Evolutionary conservation across 1,140 invertebrate species (phyloP), one percentile per base, ranked within the genome.

Genomic region (Neodiprion virginianus): DNA sequence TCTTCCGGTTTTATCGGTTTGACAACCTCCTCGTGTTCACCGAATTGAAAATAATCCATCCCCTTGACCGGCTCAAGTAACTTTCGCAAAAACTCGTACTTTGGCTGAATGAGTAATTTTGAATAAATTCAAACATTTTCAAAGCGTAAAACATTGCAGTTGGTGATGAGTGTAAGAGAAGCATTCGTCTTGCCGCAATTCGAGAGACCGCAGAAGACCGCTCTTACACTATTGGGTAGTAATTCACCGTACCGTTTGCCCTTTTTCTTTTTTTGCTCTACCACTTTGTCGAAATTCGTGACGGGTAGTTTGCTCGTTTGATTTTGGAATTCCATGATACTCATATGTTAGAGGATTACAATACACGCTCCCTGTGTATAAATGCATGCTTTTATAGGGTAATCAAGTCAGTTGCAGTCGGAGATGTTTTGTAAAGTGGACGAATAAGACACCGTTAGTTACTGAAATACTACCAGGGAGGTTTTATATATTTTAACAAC

Each of bases 101-200:
- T 79, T 49, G 69, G 70, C 69, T 79, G 78, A 75, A 74, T 74
- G 47, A 78, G 68, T 8, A 74, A 75, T 73, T 79, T 79, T 14
- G 69, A 77, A 49, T 74, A 78, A 8, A 79, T 23, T 47, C 78
- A 79, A 10, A 78, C 53, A 76, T 80, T 81, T 72, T 79, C 67
- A 74, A 79, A 79, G 47, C 72, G 53, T 71, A 80, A 48, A n/a
- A 77, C 77, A 75, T 79, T 72, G 3, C 48, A 48, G 61, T 73
- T 49, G 53, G 65, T 47, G 12, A 76, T 71, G 17, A 82, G 71
- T 69, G 74, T 50, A 10, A 81, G 48, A 21, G 81, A 74, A 53
- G 76, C 75, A 71, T 82, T 81, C 14, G 67, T 74, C 28, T 74
- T 71, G 1, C 67, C 48, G 50, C 48, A 71, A 40, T 74, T 66